A percentile compares a stretch with the other conserved stretches of the same genome.
These are phyloP conservation scores for Ericerus pela DNA, from an alignment of 1,140 invertebrate species.

Conservation along the genomic window DNA sequence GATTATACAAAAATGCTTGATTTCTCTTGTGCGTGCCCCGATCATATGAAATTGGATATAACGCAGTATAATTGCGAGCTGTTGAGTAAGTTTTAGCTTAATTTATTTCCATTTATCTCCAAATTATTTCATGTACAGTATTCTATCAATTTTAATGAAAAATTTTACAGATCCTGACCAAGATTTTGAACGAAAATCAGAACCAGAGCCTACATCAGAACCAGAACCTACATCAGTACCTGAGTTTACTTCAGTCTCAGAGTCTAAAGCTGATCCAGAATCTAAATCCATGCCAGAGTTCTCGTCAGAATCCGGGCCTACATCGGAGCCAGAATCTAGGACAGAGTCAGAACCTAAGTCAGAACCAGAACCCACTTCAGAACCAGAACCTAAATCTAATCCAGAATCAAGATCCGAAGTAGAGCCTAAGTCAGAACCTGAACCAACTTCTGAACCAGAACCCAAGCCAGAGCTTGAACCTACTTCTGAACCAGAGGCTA, in stretches of 20 bases:
- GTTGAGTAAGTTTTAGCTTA: slow-evolving; percentile 14
- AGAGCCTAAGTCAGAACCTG: slow-evolving; percentile 15
- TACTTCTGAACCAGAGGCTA: slow-evolving; percentile 21
- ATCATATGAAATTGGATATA: slow-evolving; percentile 32
- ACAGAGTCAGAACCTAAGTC: slow-evolving; percentile 22
- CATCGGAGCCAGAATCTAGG: slow-evolving; percentile 23
- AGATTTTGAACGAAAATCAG: slow-evolving; percentile 33
- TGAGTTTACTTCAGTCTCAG: slow-evolving; percentile 20
- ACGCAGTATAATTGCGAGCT: slow-evolving; percentile 33
- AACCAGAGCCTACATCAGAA: slow-evolving; percentile 30
- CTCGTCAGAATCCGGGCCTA: slow-evolving; percentile 28
- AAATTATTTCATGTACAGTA: background rate
- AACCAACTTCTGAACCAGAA: slow-evolving; percentile 30
- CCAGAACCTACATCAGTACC: slow-evolving; percentile 32
- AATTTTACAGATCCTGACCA: too few relatives aligned
- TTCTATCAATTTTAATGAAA: too few relatives aligned
- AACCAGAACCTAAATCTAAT: slow-evolving; percentile 21
- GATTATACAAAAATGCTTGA: slow-evolving; percentile 40
- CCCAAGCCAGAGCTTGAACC: slow-evolving; percentile 26
- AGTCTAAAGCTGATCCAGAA: slow-evolving; percentile 25
- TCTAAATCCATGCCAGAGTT: slow-evolving; percentile 24
- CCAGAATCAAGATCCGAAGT: slow-evolving; percentile 19
- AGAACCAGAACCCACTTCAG: slow-evolving; percentile 14
- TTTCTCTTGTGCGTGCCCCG: slow-evolving; percentile 56
- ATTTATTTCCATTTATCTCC: background rate